Evolutionary conservation across 2,113 vertebrate genomes (phyloP).

Genomic region (Clupea harengus): DNA sequence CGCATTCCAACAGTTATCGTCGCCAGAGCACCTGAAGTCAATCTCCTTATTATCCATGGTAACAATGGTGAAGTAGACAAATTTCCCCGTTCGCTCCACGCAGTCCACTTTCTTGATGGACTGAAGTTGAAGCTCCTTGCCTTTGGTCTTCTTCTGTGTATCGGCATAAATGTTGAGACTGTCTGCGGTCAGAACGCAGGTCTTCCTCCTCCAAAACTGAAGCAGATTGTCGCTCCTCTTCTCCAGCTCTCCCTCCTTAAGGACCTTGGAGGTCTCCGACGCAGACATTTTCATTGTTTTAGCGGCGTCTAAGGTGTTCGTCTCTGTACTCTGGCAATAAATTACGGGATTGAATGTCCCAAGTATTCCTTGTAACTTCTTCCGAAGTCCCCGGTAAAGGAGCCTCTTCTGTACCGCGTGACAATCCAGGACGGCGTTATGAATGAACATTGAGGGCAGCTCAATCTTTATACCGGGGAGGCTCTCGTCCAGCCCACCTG

Average conservation of each 20-base stretch:
- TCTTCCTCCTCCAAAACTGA: constrained; percentile 95
- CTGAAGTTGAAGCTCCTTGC: constrained; percentile 89
- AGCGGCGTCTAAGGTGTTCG: not conserved
- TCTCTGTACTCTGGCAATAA: not conserved
- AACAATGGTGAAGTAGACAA: constrained; percentile 97
- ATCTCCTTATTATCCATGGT: constrained; percentile 94
- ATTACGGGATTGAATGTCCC: not conserved
- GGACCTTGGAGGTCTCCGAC: constrained; percentile 68
- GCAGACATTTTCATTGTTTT: constrained; percentile 78
- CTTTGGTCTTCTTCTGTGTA: constrained; percentile 76
- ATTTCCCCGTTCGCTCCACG: constrained; percentile 93
- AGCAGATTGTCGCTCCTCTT: constrained; percentile 93
- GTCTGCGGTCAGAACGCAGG: constrained; percentile 88
- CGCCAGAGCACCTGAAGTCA: constrained; percentile 89
- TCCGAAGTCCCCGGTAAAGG: constrained; percentile 45
- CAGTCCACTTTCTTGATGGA: constrained; percentile 91
- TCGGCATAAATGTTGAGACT: constrained; percentile 86
- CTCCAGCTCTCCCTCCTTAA: constrained; percentile 93
- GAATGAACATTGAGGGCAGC: constrained; percentile 44
- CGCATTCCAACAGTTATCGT: constrained; percentile 90
- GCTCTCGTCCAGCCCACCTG: constrained; percentile 57
- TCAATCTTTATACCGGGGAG: constrained; percentile 47
- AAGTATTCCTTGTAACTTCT: constrained; percentile 16
- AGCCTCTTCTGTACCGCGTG: constrained; percentile 29
- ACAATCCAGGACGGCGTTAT: constrained; percentile 59